Evolutionary conservation across 2,888 invertebrate species (phyloP), one percentile per base, ranked within the genome.

Genomic region (Drosophila glabriapex): DNA sequence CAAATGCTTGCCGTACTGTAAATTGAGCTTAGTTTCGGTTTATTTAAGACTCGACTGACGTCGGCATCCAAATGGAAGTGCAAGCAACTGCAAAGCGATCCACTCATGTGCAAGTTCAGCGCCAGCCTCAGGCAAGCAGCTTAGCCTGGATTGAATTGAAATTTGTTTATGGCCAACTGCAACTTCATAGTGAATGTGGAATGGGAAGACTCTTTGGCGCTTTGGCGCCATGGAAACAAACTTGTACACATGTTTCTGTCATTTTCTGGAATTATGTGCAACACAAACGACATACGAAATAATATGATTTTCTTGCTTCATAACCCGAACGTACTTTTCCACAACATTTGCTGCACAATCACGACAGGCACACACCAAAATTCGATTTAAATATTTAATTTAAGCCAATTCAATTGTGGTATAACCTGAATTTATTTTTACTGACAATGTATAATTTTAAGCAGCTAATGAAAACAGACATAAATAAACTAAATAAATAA

Each of bases 181-280:
- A 82, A 78, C 66, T 67, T 54, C 71, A 39, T n/a, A 28, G 37
- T 55, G 37, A 35, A 25, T 3, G 54, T 9, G 54, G 16, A 25
- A 56, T 56, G 28, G 28, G 65, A 59, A 65, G 49, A 68, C 52
- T 58, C 71, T 58, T 50, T 49, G 58, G 52, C 60, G 58, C 65
- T 68, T 33, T 70, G 78, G 83, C 84, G 85, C 76, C 80, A 80
- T 70, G 62, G 76, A 77, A 77, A 86, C 88, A 86, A 91, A 91
- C 87, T 90, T 82, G 83, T 88, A 85, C 91, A 87, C 88, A 87
- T 91, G 91, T 91, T 91, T 90, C 80, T 87, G 91, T 91, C 87
- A 89, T 85, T 87, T 90, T 78, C 89, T 82, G 82, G 88, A 88
- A 91, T 91, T 87, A 87, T 85, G 84, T 78, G 85, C 78, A 89